Conservation (phyloP, 2,888 invertebrate genomes). For the Scelioninae gen. 2 region DNA sequence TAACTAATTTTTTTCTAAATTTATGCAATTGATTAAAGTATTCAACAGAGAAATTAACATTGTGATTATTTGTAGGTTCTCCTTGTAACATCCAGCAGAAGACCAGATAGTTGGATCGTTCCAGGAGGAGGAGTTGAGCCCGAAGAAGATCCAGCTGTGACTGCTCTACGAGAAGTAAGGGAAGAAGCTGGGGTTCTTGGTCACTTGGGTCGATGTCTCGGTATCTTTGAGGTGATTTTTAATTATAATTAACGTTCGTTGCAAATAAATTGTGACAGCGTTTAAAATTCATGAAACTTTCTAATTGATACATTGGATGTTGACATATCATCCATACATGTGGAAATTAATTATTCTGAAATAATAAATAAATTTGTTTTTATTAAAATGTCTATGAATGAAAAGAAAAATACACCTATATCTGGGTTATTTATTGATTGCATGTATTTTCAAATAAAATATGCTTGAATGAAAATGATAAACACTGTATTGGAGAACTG, state of each 20-base stretch:
- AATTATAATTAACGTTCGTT: background rate
- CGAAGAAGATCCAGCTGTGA: constrained; percentile 91
- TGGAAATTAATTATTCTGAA: too few species aligned
- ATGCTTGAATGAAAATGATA: too few species aligned
- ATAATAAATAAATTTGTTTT: too few species aligned
- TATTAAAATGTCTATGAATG: too few species aligned
- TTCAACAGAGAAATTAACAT: background rate
- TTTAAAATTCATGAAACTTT: too few species aligned
- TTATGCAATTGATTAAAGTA: constrained; percentile 11
- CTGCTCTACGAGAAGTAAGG: constrained; percentile 93
- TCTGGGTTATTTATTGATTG: too few species aligned
- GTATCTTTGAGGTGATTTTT: constrained; percentile 90
- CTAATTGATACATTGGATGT: too few species aligned
- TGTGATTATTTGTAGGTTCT: constrained; percentile 86
- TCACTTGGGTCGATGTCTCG: constrained; percentile 90
- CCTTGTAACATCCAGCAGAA: constrained; percentile 92
- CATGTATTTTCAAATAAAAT: too few species aligned
- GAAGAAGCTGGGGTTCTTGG: constrained; percentile 98
- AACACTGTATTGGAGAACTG: too few species aligned
- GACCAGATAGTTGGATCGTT: constrained; percentile 95
- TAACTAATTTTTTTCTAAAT: too few species aligned
- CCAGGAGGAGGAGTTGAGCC: constrained; percentile 98
- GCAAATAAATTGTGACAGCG: background rate
- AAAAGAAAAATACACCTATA: too few species aligned
- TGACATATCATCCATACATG: too few species aligned